Base-by-base conservation (phyloP, 2,113 vertebrate species). In the Amphilophus citrinellus region DNA sequence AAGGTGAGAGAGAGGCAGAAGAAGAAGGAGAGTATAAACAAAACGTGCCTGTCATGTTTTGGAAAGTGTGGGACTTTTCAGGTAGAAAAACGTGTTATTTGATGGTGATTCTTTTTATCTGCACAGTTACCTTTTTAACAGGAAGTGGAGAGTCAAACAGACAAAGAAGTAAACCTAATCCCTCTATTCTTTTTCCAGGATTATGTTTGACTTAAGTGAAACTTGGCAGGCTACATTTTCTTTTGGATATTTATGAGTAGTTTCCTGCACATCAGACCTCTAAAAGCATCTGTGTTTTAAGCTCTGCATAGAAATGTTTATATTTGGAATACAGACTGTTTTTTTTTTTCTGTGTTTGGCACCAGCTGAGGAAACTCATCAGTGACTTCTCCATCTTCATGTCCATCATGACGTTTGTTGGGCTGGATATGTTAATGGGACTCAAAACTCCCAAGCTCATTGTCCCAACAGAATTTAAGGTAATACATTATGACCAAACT, bases 361-460 rank as follows among this genome's bases (percentile, higher is more conserved):
- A 22, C 78, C 94, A 98, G 97, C 90, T 98, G 68, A 97, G 97
- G 91, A 98, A 98, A 87, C 97, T 98, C 79, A 97, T 98, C 95
- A 98, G 97, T 10, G 97, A 98, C 94, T 98, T 98, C 95, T 98
- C 97, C n/a, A 98, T 98, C 96, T 97, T 98, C 94, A 95, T 98
- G 97, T 97, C 97, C 92, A 98, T 98, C 83, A 96, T 98, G 93
- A 97, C 96, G 4, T 98, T 98, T 91, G 97, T 98, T 91, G 97
- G 97, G 30, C 96, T 98, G 42, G 97, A 98, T 88, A 95, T 97
- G 95, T 84, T 97, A 66, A 94, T 97, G 0, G 97, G 97, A 88
- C 96, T 98, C 75, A 96, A 98, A 92, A 98, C 97, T 15, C 97
- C 97, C 42, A 98, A 98, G 91, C 96, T 98, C n/a, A 97, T 97